Conservation (phyloP, 2,888 invertebrate species). For the Gibbula magus region DNA sequence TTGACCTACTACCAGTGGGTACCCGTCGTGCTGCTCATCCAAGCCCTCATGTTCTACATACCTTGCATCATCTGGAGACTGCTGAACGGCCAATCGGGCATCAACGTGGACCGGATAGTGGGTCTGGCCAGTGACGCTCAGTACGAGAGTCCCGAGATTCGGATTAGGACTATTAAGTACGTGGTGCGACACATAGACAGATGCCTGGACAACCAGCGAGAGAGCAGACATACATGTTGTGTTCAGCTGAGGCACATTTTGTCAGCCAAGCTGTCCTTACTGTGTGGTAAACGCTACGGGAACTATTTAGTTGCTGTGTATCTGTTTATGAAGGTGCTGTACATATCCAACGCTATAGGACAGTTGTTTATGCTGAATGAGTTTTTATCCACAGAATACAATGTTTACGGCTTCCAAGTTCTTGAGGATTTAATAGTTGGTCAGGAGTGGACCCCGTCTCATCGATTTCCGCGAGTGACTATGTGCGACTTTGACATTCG, state of each 20-base stretch:
- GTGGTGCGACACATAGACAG: constrained; percentile 77
- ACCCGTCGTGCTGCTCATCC: constrained; percentile 75
- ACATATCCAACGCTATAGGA: constrained; percentile 75
- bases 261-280: constrained; percentile 68
- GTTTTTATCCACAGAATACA: constrained; percentile 75
- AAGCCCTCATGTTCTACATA: constrained; percentile 77
- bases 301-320: constrained; percentile 76
- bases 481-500: constrained; percentile 74
- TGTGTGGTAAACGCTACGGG: constrained; percentile 76
- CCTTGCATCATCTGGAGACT: constrained; percentile 77
- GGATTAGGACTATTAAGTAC: constrained; percentile 76
- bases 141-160: constrained; percentile 76
- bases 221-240: constrained; percentile 69
- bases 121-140: constrained; percentile 72
- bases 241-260: constrained; percentile 67
- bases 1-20: constrained; percentile 75
- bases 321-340: constrained; percentile 74
- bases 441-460: constrained; percentile 67
- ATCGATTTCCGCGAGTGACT: constrained; percentile 72
- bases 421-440: constrained; percentile 75
- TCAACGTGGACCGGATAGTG: constrained; percentile 75
- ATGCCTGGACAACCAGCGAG: constrained; percentile 73
- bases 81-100: constrained; percentile 76
- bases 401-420: constrained; percentile 75
- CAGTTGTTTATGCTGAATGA: constrained; percentile 76